Base-by-base conservation (phyloP, 2,888 invertebrate genomes). In the Tillus elongatus region DNA sequence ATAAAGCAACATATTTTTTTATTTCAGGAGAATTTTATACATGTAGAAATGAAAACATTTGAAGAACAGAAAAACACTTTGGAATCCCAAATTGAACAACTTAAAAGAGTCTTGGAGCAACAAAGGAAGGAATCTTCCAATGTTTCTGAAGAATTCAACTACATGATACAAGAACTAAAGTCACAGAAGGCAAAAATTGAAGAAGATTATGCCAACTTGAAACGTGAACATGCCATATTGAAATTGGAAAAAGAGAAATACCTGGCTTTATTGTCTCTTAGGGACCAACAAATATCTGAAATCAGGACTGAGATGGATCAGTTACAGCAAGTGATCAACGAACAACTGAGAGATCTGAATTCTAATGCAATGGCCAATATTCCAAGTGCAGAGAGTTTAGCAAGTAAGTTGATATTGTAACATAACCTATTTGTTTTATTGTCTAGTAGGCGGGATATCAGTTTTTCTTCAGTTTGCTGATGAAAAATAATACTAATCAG, bases 181-280 rank as follows among this genome's bases (percentile, higher is more conserved):
- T 47, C 47, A 36, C 50, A 59, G 27, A 64, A 62, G 41, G 16
- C 36, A 15, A 36, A 36, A 11, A 30, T 51, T 6, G 60, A 63
- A 32, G 54, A 57, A 36, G 60, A 61, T 35, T 52, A 48, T 28
- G 38, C 46, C 6, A 42, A 50, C 16, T 35, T 62, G 13, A 56
- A 57, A 44, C 61, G 64, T 39, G 55, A 65, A 37, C 36, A 65
- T 39, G 54, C 59, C 12, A 32, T 64, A 24, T 46, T 52, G 16
- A 56, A 52, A 13, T 55, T 66, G 48, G 65, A 66, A 43, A 60
- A 56, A 39, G 64, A 64, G 35, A 66, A 66, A 45, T 61, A 56
- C 43, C 46, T 56, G n/a, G 58, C 63, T 3, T 54, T 65, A 16
- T 48, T 66, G 33, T 49, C 54, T 11, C 56, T 63, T 12, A 52